phyloP scores from a whole-genome alignment of 2,888 invertebrate genomes.

The Theodoxus fluviatilis region DNA sequence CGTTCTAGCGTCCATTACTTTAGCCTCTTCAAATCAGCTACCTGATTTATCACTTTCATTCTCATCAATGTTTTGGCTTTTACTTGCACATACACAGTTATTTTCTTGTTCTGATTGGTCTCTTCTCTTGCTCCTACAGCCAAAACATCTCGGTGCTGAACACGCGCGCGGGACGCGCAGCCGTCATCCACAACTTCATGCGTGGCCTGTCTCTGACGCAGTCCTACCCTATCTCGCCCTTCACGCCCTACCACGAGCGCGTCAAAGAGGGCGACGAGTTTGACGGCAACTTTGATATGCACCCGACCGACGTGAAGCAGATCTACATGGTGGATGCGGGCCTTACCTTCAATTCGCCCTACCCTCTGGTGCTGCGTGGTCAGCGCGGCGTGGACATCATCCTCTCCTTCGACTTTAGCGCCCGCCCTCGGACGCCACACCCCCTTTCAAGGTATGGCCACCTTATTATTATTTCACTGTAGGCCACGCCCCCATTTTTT shows the following conservation, averaged over 20 bases:
- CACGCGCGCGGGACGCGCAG: constrained; percentile 66
- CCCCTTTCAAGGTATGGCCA: constrained; percentile 66
- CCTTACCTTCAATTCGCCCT: constrained; percentile 67
- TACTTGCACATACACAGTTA: too few relatives aligned
- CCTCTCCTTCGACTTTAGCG: constrained; percentile 67
- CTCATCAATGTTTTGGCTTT: too few relatives aligned
- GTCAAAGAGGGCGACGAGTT: constrained; percentile 54
- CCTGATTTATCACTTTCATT: too few relatives aligned
- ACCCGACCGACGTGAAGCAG: constrained; percentile 64
- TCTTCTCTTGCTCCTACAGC: constrained; percentile 33
- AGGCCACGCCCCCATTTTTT: too few relatives aligned
- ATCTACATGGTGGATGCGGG: constrained; percentile 68
- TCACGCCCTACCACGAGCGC: constrained; percentile 45
- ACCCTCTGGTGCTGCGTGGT: constrained; percentile 65
- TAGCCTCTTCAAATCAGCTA: too few relatives aligned
- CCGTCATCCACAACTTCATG: constrained; percentile 67
- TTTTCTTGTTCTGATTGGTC: neutral
- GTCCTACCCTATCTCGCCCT: constrained; percentile 65
- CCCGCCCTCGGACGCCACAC: constrained; percentile 62
- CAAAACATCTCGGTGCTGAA: constrained; percentile 59
- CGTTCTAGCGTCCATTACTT: too few relatives aligned
- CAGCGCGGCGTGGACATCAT: constrained; percentile 66
- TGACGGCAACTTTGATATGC: constrained; percentile 64
- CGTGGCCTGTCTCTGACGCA: constrained; percentile 64
- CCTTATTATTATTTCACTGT: neutral